Base-by-base conservation (phyloP, 2,888 invertebrate genomes). In the Xylota sylvarum region DNA sequence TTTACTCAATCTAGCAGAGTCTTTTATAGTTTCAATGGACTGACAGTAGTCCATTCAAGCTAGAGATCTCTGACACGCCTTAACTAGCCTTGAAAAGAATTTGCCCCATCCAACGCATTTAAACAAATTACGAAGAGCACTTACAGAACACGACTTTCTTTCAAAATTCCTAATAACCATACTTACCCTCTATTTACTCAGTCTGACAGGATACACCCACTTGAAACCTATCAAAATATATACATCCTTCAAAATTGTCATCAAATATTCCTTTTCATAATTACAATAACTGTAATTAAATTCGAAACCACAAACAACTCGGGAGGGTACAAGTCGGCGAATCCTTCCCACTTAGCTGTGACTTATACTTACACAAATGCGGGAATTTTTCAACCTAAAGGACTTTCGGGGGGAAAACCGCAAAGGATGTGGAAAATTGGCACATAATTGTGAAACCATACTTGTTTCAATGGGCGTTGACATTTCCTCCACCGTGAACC, bases 391-490 rank as follows among this genome's bases (percentile, higher is more conserved):
- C 40, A 23, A 23, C 10, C 55, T 5, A 30, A 23, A 30, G 27
- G 30, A 14, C 1, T 43, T 5, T 6, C 14, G 14, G 6, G 14
- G 6, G 64, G 37, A 52, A 70, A 73, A 73, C 77, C 86, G 27
- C 69, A 73, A 56, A 73, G 82, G 82, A 86, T 73, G 82, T 86
- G 82, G 86, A 82, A 86, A 86, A 86, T 82, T 82, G 77, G 82
- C 82, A 82, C 77, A 73, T 86, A 78, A 86, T 82, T 86, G 77
- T 86, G 81, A 82, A 82, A 69, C 67, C 70, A 76, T 76, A 85
- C 76, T 70, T 70, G 65, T 80, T 80, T 58, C 74, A 50, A 58
- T 73, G 64, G 27, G 23, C 23, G 23, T 46, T 56, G 55, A 72
- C 52, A 70, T 32, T 27, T 10, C 14, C 19, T 12, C 19, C 1